A percentile compares a stretch with the other conserved stretches of the same genome.
phyloP scores from a whole-genome alignment of 1,140 invertebrate species.

The Pogonomyrmex barbatus region DNA sequence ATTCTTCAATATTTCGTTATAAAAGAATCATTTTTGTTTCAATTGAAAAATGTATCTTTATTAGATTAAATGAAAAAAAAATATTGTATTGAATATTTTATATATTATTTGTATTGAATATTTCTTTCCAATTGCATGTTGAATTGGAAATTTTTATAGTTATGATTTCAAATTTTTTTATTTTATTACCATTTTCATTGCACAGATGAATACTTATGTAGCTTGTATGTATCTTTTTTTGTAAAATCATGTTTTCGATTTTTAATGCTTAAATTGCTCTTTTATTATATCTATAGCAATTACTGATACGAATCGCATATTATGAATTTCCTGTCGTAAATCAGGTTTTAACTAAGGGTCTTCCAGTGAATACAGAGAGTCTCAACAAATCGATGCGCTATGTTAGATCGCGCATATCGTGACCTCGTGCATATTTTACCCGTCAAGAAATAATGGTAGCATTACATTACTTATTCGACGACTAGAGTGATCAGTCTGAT shows the following conservation, averaged over 20 bases:
- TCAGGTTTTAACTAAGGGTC: constrained; percentile 52
- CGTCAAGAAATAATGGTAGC: constrained; percentile 50
- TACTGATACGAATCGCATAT: constrained; percentile 10
- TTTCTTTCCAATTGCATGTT: neutral
- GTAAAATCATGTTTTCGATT: neutral
- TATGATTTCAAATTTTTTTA: neutral
- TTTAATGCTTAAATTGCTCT: constrained; percentile 18
- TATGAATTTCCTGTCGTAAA: constrained; percentile 31
- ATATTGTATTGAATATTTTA: constrained; percentile 4
- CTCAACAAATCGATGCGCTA: constrained; percentile 46
- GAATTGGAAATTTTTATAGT: neutral
- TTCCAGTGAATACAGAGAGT: constrained; percentile 3
- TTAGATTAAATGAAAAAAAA: neutral
- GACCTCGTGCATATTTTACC: constrained; percentile 53
- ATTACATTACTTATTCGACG: constrained; percentile 42
- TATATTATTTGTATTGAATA: neutral
- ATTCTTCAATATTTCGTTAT: neutral
- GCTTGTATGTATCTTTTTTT: neutral
- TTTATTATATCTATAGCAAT: neutral
- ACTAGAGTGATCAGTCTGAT: constrained; percentile 23
- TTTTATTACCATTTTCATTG: neutral
- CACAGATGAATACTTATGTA: neutral
- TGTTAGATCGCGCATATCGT: constrained; percentile 23
- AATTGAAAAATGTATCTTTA: neutral
- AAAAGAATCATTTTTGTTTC: neutral